A percentile compares a stretch with the other conserved stretches of the same genome.
Conservation (phyloP, 2,888 invertebrate species). For the Venusia cambrica region DNA sequence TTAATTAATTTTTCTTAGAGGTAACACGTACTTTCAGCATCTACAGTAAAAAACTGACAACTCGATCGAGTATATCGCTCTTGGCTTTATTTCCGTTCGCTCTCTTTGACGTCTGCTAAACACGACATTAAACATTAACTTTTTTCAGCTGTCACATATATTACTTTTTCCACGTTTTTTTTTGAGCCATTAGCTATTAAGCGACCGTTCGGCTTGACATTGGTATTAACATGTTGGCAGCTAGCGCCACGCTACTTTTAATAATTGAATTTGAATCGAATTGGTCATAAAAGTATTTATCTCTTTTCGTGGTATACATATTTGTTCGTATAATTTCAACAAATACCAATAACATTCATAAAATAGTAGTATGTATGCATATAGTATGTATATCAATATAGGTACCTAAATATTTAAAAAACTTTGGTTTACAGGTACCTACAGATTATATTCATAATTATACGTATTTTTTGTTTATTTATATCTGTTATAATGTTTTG, state of each 20-base stretch:
- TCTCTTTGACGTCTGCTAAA: constrained; percentile 74
- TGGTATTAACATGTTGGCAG: constrained; percentile 64
- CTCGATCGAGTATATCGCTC: constrained; percentile 44
- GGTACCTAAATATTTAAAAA: no score
- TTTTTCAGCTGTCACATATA: constrained; percentile 76
- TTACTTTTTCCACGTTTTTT: constrained; percentile 66
- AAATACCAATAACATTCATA: no score
- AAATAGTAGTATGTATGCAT: no score
- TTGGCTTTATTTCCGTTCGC: constrained; percentile 30
- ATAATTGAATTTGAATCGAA: constrained; percentile 26
- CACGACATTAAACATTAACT: constrained; percentile 77
- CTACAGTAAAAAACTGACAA: constrained; percentile 28
- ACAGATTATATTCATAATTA: no score
- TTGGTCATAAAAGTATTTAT: no score
- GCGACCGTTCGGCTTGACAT: constrained; percentile 59
- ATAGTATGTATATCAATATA: no score
- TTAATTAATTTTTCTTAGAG: constrained; percentile 6
- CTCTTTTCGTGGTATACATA: no score
- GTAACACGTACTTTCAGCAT: constrained; percentile 19
- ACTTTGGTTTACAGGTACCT: no score
- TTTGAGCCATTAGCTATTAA: constrained; percentile 77
- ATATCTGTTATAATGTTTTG: no score
- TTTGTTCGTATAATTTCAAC: no score
- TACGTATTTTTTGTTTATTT: no score
- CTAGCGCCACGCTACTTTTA: constrained; percentile 45